A percentile compares a stretch with the other conserved stretches of the same genome.
These are phyloP conservation scores for Drosophila mauritiana DNA, from an alignment of 1,140 invertebrate genomes.

Conservation along the genomic window DNA sequence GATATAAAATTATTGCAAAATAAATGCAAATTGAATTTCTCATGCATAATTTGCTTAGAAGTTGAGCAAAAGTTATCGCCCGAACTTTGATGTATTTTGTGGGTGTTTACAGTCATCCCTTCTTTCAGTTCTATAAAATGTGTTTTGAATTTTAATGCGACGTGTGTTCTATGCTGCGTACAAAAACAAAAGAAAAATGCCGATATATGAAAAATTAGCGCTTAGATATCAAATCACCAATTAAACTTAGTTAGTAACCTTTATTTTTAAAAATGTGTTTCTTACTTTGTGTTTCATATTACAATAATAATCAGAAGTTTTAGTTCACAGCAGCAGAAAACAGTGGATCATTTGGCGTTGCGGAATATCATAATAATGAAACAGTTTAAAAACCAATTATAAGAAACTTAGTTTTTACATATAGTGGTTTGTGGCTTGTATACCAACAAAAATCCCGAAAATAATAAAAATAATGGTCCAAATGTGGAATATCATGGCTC, in stretches of 20 bases:
- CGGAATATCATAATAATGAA: no score
- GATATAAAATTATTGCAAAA: conserved; percentile 83
- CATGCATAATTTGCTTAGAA: conserved; percentile 82
- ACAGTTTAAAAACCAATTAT: no score
- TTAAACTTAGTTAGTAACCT: conserved; percentile 2
- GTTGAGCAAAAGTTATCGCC: conserved; percentile 52
- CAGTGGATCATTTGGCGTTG: no score
- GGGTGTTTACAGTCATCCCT: conserved; percentile 16
- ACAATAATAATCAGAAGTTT: no score
- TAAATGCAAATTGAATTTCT: conserved; percentile 83
- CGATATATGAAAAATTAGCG: not conserved
- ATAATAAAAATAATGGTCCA: not conserved
- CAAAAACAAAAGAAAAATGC: conserved; percentile 13
- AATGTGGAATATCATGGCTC: not conserved
- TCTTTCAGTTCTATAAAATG: conserved; percentile 28
- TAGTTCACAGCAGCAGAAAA: no score
- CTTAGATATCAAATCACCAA: conserved; percentile 11
- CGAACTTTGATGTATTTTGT: conserved; percentile 73
- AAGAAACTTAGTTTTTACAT: no score
- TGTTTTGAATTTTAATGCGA: conserved; percentile 74
- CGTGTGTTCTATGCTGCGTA: conserved; percentile 18
- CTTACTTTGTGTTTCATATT: no score
- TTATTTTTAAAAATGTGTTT: no score
- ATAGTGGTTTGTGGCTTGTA: no score
- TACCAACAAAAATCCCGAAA: no score